phyloP scores from a whole-genome alignment of 2,113 vertebrate genomes.

The Microtus montanus region DNA sequence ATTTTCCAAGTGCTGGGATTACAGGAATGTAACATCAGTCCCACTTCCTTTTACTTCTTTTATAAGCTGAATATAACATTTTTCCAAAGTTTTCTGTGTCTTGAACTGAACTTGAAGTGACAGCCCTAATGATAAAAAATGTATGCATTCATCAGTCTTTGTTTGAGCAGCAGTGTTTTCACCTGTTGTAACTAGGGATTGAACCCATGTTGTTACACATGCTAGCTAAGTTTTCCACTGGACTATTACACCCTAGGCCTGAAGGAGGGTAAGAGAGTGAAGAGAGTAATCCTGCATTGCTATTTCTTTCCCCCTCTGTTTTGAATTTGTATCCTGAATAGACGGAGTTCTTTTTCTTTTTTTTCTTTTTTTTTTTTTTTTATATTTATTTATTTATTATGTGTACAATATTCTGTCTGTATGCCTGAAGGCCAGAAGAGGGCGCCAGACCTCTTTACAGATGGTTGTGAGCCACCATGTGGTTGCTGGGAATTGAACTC shows the following conservation, averaged over 20 bases:
- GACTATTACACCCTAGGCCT: background rate
- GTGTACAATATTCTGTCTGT: too few relatives aligned
- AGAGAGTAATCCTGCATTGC: background rate
- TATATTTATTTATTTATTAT: too few relatives aligned
- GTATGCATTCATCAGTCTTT: constrained; percentile 13
- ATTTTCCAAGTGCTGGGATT: background rate
- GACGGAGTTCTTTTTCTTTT: background rate
- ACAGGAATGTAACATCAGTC: background rate
- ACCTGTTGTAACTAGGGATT: background rate
- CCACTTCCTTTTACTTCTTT: constrained; percentile 49
- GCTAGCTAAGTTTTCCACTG: background rate
- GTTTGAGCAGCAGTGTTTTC: constrained; percentile 10
- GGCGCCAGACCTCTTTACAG: too few relatives aligned
- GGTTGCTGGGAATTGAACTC: too few relatives aligned
- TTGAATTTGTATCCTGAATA: background rate
- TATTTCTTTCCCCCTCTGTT: background rate
- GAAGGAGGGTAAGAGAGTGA: constrained; percentile 8
- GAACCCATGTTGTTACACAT: background rate
- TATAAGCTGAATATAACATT: constrained; percentile 47
- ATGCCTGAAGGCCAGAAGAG: too few relatives aligned
- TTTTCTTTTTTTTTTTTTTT: constrained; percentile 55
- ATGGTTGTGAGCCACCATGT: too few relatives aligned
- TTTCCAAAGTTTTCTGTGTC: constrained; percentile 58
- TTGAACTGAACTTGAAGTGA: constrained; percentile 60
- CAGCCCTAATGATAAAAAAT: constrained; percentile 60